These are phyloP conservation scores for Arvicanthis niloticus DNA, from an alignment of 2,113 vertebrate genomes.

Conservation along the genomic window DNA sequence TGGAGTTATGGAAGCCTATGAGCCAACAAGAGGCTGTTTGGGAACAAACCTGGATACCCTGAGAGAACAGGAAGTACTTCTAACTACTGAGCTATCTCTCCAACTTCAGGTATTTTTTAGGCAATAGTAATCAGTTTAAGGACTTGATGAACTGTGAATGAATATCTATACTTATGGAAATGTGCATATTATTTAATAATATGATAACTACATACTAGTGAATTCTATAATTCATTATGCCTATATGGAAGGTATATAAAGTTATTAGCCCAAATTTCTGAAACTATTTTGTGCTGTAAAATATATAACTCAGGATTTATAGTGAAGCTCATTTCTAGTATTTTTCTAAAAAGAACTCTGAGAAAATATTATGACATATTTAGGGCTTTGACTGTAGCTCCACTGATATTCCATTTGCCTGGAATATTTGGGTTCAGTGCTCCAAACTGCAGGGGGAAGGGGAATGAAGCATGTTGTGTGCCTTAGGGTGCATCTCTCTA, in stretches of 20 bases:
- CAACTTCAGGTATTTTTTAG: neutral
- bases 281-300: constrained; percentile 20
- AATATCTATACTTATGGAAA: neutral
- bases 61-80: neutral
- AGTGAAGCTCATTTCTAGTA: constrained; percentile 3
- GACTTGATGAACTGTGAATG: neutral
- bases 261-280: neutral
- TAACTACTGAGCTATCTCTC: neutral
- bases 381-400: neutral
- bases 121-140: neutral
- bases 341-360: neutral
- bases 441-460: neutral
- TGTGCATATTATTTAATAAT: neutral
- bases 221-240: neutral
- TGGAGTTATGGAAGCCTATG: neutral
- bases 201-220: neutral
- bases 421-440: neutral
- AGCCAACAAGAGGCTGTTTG: neutral
- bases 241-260: neutral
- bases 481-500: neutral
- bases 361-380: neutral
- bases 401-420: neutral
- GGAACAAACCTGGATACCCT: neutral
- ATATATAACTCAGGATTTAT: constrained; percentile 14
- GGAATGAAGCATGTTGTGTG: neutral